Conservation (phyloP, 2,888 invertebrate genomes). For the Pristionchus mayeri region DNA sequence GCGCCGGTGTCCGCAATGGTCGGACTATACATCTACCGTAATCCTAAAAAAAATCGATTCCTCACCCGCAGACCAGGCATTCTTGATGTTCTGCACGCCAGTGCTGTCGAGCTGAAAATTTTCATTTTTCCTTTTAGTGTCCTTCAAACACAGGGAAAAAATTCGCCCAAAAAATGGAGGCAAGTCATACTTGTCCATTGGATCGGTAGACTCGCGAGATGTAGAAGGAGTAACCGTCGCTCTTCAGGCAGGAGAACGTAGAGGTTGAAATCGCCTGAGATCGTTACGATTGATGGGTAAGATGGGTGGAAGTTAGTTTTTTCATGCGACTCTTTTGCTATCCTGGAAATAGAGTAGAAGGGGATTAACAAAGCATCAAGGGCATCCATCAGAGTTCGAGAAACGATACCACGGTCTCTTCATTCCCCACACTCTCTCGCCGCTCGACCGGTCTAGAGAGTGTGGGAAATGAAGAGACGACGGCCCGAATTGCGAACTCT, state of each 20-base stretch:
- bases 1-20: too few relatives aligned
- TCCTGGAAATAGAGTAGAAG: too few relatives aligned
- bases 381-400: too few relatives aligned
- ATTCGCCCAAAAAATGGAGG: not conserved
- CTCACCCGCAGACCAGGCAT: conserved; percentile 53
- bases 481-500: not conserved
- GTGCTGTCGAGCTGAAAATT: conserved; percentile 43
- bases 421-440: too few relatives aligned
- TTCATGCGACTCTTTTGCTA: too few relatives aligned
- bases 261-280: conserved; percentile 54
- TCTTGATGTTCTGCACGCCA: conserved; percentile 56
- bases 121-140: not conserved
- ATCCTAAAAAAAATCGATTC: not conserved
- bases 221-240: conserved; percentile 54
- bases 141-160: too few relatives aligned
- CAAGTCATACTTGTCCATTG: conserved; percentile 47
- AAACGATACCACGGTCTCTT: too few relatives aligned
- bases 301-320: too few relatives aligned
- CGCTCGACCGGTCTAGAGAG: not conserved
- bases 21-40: too few relatives aligned
- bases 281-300: not conserved
- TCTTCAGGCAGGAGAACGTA: conserved; percentile 55
- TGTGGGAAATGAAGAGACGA: not conserved
- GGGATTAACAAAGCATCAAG: too few relatives aligned
- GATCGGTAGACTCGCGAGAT: conserved; percentile 53